Evolutionary conservation across 2,113 vertebrate genomes (phyloP).

Genomic region (Ophiodon elongatus): DNA sequence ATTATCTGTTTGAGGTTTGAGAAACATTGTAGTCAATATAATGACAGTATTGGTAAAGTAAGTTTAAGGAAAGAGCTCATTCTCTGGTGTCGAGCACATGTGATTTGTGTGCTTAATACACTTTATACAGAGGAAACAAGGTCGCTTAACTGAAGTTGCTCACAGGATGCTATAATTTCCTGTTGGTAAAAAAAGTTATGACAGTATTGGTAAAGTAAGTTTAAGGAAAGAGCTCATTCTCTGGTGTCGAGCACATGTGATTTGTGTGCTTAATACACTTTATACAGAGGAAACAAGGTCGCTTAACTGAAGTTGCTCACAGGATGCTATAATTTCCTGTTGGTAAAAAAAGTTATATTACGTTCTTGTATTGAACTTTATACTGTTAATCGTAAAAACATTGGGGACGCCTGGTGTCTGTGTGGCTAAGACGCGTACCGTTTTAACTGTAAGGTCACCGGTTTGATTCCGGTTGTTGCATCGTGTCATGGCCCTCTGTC

Average conservation of each 20-base stretch:
- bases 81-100: neutral
- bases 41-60: neutral
- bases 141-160: neutral
- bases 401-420: neutral
- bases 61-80: neutral
- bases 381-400: neutral
- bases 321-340: neutral
- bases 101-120: neutral
- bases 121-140: neutral
- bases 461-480: neutral
- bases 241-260: neutral
- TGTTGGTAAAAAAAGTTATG: too few species aligned
- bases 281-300: neutral
- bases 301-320: neutral
- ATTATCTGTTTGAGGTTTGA: conserved; percentile 3
- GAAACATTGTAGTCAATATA: neutral
- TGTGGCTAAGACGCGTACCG: neutral
- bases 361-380: neutral
- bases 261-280: neutral
- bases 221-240: neutral
- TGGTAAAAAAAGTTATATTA: neutral
- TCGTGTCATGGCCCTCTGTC: neutral
- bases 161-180: neutral
- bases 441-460: neutral
- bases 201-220: neutral